A percentile compares a stretch with the other conserved stretches of the same genome.
These are phyloP conservation scores for Actenoides lindsayi DNA, from an alignment of 2,113 vertebrate species.

Conservation along the genomic window DNA sequence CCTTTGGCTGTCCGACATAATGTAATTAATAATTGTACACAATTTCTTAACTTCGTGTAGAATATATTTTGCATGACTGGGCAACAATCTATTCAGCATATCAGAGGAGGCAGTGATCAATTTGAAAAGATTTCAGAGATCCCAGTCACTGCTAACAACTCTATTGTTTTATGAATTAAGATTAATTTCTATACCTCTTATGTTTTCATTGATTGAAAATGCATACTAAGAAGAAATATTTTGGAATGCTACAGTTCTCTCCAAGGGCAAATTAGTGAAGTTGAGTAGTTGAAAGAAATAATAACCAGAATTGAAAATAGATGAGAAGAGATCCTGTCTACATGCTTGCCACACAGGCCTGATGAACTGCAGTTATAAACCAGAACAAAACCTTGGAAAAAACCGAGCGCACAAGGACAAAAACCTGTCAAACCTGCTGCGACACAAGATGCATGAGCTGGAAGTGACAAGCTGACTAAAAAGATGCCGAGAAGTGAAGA, in stretches of 20 bases:
- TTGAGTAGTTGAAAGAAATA: neutral
- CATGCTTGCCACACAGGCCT: neutral
- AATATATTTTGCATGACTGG: neutral
- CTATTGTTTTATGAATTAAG: neutral
- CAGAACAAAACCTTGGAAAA: neutral
- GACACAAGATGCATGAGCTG: neutral
- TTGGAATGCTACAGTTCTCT: neutral
- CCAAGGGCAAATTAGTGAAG: neutral
- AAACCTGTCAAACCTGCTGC: neutral
- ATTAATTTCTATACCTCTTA: neutral
- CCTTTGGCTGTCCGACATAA: neutral
- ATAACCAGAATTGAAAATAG: neutral
- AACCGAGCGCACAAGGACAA: neutral
- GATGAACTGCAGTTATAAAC: neutral
- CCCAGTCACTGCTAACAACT: neutral
- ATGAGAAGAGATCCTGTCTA: neutral
- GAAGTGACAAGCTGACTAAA: neutral
- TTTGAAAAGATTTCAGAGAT: neutral
- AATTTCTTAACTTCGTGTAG: neutral
- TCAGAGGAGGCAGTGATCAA: neutral
- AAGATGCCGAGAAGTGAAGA: neutral
- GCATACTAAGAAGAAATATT: neutral
- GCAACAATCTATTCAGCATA: neutral
- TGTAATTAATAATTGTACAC: neutral
- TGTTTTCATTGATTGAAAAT: neutral